phyloP scores from a whole-genome alignment of 2,888 invertebrate genomes.

The Embidobia sp. region DNA sequence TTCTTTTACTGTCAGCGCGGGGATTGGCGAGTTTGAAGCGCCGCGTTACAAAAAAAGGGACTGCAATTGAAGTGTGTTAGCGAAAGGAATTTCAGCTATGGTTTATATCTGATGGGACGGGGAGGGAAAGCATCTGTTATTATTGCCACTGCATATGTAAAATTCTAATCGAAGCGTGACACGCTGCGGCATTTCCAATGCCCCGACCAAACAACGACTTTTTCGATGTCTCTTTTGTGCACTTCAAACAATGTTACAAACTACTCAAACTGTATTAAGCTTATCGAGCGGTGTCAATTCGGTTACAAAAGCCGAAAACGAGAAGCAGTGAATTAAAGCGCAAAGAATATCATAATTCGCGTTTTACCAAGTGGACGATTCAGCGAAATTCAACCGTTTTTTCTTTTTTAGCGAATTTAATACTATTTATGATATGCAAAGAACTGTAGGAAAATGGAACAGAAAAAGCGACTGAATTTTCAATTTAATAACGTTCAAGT shows the following conservation, averaged over 20 bases:
- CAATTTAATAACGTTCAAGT: no score
- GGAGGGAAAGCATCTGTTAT: constrained; percentile 39
- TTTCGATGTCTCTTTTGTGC: constrained; percentile 18
- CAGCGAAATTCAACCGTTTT: no score
- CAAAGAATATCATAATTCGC: no score
- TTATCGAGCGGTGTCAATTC: not conserved
- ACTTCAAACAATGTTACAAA: constrained; percentile 11
- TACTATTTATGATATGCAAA: no score
- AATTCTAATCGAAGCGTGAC: constrained; percentile 59
- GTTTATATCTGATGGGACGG: constrained; percentile 24
- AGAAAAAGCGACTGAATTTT: no score
- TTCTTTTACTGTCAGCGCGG: constrained; percentile 35
- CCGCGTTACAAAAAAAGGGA: constrained; percentile 8
- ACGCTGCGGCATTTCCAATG: constrained; percentile 21
- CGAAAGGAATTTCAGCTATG: constrained; percentile 47
- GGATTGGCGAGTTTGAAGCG: constrained; percentile 33
- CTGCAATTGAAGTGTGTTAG: constrained; percentile 39
- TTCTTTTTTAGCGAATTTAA: no score
- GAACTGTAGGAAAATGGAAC: no score
- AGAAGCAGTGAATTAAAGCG: no score
- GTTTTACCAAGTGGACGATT: no score
- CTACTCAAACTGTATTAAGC: not conserved
- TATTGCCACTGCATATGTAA: constrained; percentile 61
- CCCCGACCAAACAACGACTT: constrained; percentile 30
- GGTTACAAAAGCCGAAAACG: not conserved